A percentile compares a stretch with the other conserved stretches of the same genome.
phyloP scores from a whole-genome alignment of 2,888 invertebrate species.

The Chesias legatella region DNA sequence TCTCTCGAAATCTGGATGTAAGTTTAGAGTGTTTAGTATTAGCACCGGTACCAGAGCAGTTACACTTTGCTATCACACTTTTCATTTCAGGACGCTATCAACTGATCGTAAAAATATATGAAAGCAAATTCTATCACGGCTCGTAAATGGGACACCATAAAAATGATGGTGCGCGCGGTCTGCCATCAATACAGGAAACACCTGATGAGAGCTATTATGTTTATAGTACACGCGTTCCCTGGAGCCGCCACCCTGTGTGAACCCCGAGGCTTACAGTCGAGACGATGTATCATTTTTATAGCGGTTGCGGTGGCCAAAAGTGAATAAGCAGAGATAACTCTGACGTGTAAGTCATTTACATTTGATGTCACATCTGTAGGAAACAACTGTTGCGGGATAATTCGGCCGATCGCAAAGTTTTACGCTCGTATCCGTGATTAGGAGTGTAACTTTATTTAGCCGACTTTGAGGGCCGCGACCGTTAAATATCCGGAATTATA shows the following conservation, averaged over 20 bases:
- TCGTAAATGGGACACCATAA: conserved; percentile 60
- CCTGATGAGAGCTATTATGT: conserved; percentile 72
- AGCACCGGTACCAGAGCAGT: conserved; percentile 17
- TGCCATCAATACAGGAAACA: conserved; percentile 55
- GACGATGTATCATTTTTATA: conserved; percentile 74
- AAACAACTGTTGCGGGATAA: conserved; percentile 26
- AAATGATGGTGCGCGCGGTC: conserved; percentile 43
- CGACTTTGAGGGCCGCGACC: conserved; percentile 9
- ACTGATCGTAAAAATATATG: conserved; percentile 54
- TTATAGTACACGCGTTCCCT: conserved; percentile 59
- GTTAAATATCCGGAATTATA: neutral
- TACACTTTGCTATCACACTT: conserved; percentile 32
- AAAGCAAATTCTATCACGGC: conserved; percentile 56
- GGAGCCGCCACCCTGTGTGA: conserved; percentile 47
- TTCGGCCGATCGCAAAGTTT: conserved; percentile 19
- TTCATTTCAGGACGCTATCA: conserved; percentile 40
- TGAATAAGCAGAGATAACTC: conserved; percentile 75
- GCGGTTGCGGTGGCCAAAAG: conserved; percentile 60
- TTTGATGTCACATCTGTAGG: conserved; percentile 30
- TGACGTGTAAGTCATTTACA: conserved; percentile 70
- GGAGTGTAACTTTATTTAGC: conserved; percentile 15
- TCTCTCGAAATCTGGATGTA: no score
- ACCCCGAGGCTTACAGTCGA: conserved; percentile 56
- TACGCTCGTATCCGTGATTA: conserved; percentile 19
- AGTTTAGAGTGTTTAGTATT: conserved; percentile 19